Conservation (phyloP, 2,113 vertebrate genomes). For the Carettochelys insculpta region DNA sequence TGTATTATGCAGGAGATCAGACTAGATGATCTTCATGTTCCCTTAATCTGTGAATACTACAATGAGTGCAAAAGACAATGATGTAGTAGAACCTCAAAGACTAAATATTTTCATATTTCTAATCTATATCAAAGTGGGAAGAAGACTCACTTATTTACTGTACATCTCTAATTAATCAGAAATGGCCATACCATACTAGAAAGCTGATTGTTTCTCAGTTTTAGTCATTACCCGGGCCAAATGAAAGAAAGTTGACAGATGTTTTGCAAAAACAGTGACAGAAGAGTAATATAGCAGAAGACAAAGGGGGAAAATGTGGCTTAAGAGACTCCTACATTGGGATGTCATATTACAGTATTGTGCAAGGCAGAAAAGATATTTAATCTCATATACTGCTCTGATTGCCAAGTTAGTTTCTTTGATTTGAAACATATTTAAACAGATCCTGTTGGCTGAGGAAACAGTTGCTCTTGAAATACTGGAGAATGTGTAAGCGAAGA, state of each 20-base stretch:
- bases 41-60: background rate
- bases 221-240: background rate
- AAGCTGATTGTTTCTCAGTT: background rate
- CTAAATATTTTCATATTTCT: background rate
- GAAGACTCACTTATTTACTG: background rate
- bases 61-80: background rate
- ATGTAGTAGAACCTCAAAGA: background rate
- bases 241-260: background rate
- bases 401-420: background rate
- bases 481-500: background rate
- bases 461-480: background rate
- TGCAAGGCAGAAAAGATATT: too few relatives aligned
- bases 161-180: too few relatives aligned
- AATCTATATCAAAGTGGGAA: background rate
- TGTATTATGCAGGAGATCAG: too few relatives aligned
- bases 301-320: background rate
- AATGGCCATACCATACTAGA: background rate
- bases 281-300: background rate
- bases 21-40: too few relatives aligned
- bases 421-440: background rate
- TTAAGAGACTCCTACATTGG: background rate
- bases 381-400: too few relatives aligned
- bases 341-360: background rate
- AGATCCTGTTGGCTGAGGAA: background rate
- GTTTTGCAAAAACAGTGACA: constrained; percentile 2